Conservation (phyloP, 2,797 vertebrate species). For the Rhynchotus rufescens region DNA sequence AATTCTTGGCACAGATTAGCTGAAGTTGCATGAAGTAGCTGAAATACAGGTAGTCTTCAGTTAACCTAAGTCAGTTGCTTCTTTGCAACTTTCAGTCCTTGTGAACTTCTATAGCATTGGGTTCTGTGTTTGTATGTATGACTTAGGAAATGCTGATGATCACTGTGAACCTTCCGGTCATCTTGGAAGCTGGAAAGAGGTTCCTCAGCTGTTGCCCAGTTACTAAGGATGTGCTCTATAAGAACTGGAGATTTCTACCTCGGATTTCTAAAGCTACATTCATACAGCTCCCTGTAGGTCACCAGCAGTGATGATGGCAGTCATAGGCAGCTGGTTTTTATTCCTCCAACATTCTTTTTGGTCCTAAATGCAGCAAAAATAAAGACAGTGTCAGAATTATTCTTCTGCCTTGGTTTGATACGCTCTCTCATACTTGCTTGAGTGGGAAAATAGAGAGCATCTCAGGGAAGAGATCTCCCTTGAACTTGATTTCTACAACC, state of each 20-base stretch:
- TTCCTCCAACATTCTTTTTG: neutral
- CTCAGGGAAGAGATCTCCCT: neutral
- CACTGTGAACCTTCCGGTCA: neutral
- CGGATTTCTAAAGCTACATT: neutral
- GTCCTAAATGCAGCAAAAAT: neutral
- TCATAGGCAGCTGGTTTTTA: neutral
- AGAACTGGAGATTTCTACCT: neutral
- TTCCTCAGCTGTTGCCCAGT: neutral
- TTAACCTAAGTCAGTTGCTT: neutral
- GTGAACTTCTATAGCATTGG: neutral
- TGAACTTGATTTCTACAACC: neutral
- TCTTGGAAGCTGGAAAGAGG: neutral
- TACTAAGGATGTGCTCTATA: neutral
- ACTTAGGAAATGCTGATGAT: neutral
- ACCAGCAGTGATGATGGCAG: neutral
- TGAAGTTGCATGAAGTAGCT: no score
- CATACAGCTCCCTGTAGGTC: neutral
- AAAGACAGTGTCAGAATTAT: neutral
- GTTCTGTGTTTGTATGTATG: neutral
- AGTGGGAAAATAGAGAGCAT: neutral
- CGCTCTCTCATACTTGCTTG: neutral
- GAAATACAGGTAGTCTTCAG: neutral
- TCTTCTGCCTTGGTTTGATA: neutral
- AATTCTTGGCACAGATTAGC: neutral
- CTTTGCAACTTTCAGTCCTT: neutral